A percentile compares a stretch with the other conserved stretches of the same genome.
These are phyloP conservation scores for Myripristis murdjan DNA, from an alignment of 2,797 vertebrate genomes.

Conservation along the genomic window DNA sequence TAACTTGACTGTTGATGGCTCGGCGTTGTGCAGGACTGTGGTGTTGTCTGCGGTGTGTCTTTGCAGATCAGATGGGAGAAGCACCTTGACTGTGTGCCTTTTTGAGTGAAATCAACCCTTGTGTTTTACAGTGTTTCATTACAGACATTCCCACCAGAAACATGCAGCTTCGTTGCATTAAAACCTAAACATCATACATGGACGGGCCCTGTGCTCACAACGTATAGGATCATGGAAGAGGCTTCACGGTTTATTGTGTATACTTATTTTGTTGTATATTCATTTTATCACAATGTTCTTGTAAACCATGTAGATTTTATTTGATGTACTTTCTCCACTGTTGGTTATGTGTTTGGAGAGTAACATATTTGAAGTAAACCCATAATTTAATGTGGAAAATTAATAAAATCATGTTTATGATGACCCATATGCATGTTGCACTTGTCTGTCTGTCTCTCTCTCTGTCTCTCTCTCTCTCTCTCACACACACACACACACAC, in stretches of 20 bases:
- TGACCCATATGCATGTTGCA: too few relatives aligned
- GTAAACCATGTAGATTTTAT: constrained; percentile 37
- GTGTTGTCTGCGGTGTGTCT: not conserved
- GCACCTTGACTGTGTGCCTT: constrained; percentile 45
- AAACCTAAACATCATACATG: not conserved
- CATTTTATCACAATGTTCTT: constrained; percentile 24
- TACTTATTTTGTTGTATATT: constrained; percentile 45
- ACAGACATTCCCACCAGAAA: constrained; percentile 38
- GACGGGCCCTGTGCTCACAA: not conserved
- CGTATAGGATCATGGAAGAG: constrained; percentile 11
- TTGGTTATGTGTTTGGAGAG: constrained; percentile 39
- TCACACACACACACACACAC: too few relatives aligned
- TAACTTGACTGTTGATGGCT: not conserved
- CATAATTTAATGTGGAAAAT: constrained; percentile 50
- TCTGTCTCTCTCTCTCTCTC: too few relatives aligned
- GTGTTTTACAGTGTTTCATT: not conserved
- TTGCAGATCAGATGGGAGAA: not conserved
- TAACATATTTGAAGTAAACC: constrained; percentile 34
- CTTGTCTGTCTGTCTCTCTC: too few relatives aligned
- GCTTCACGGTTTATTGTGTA: constrained; percentile 3
- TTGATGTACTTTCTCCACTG: constrained; percentile 10
- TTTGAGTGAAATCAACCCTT: not conserved
- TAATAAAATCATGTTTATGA: constrained; percentile 40
- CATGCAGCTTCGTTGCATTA: constrained; percentile 30
- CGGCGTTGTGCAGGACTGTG: not conserved